Evolutionary conservation across 2,113 vertebrate species (phyloP).

Genomic region (Felis catus): DNA sequence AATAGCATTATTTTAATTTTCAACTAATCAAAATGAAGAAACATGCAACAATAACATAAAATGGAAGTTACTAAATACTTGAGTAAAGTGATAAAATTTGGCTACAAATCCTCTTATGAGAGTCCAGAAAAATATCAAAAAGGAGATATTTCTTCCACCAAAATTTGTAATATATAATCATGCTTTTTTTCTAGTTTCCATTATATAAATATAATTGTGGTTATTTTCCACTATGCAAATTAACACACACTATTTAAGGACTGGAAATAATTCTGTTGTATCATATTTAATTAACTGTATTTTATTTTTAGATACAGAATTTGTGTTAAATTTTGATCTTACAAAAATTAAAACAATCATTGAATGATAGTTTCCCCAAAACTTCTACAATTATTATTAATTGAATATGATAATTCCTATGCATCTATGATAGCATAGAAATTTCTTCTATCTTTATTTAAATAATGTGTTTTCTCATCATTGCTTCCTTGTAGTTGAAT

Average conservation of each 20-base stretch:
- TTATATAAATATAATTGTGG: background rate
- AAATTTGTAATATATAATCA: background rate
- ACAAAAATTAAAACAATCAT: background rate
- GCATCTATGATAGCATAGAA: background rate
- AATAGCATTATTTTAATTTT: background rate
- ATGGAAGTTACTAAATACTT: background rate
- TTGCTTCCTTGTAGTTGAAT: accelerated
- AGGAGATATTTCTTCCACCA: background rate
- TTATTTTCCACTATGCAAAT: background rate
- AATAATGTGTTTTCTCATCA: background rate
- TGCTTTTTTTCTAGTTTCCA: background rate
- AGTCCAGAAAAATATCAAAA: background rate
- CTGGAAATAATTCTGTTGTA: background rate
- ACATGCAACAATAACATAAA: background rate
- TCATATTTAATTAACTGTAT: background rate
- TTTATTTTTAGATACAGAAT: background rate
- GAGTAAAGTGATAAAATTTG: background rate
- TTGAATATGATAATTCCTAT: background rate
- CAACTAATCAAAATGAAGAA: background rate
- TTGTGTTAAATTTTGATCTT: background rate
- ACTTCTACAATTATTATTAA: too few relatives aligned
- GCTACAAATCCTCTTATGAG: background rate
- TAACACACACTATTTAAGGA: background rate
- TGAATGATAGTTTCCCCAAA: background rate
- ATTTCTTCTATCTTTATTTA: background rate